These are phyloP conservation scores for Poecilia picta DNA, from an alignment of 2,797 vertebrate species.

Conservation along the genomic window DNA sequence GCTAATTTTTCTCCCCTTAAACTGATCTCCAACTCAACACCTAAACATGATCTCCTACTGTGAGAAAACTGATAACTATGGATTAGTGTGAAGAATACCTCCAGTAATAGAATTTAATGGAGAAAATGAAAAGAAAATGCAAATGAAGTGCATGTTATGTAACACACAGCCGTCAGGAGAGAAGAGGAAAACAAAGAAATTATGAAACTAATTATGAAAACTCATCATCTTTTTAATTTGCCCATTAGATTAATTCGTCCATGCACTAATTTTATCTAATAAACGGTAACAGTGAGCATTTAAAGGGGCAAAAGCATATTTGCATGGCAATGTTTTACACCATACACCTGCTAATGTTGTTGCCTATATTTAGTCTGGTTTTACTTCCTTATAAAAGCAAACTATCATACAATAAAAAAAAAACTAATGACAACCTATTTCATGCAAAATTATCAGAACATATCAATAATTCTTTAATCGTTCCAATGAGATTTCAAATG, in stretches of 20 bases:
- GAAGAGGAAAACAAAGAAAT: conserved; percentile 5
- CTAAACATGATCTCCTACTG: conserved; percentile 8
- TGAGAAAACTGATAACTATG: conserved; percentile 19
- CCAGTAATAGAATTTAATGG: conserved; percentile 38
- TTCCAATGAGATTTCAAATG: background rate
- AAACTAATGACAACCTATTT: background rate
- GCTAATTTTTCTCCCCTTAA: background rate
- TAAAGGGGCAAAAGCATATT: background rate
- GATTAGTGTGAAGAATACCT: conserved; percentile 39
- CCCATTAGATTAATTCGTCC: conserved; percentile 7
- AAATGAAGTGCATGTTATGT: conserved; percentile 59
- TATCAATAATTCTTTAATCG: background rate
- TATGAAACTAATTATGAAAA: conserved; percentile 24
- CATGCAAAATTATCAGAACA: background rate
- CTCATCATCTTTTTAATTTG: conserved; percentile 12
- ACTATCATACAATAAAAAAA: background rate
- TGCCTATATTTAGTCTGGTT: background rate
- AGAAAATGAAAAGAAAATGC: conserved; percentile 45
- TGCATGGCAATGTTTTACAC: background rate
- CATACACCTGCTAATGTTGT: background rate
- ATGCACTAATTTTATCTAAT: conserved; percentile 1
- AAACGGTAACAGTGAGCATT: background rate
- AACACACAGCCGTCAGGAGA: conserved; percentile 26
- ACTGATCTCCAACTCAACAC: background rate
- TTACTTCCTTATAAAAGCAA: background rate